Conservation (phyloP, 2,797 vertebrate species). For the Clarias fuscus region DNA sequence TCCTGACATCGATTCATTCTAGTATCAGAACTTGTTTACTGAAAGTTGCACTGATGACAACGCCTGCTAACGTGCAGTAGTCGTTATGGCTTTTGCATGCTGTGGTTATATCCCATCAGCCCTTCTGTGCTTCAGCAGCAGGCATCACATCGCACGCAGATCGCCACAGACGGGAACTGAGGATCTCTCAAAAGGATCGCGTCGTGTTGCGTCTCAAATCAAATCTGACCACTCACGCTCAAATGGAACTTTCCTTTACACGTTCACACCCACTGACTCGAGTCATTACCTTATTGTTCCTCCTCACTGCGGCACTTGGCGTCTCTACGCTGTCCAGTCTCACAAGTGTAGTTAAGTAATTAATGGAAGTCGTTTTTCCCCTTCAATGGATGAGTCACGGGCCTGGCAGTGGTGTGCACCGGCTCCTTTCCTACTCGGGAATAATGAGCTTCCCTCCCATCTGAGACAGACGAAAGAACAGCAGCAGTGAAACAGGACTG, state of each 20-base stretch:
- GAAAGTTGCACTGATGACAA: neutral
- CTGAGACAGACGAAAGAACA: neutral
- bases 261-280: constrained; percentile 18
- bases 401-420: constrained; percentile 45
- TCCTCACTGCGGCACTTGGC: constrained; percentile 28
- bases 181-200: neutral
- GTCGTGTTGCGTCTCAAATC: neutral
- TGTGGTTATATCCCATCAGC: constrained; percentile 25
- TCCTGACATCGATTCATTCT: neutral
- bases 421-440: constrained; percentile 10
- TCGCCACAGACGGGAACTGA: neutral
- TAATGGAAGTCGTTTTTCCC: constrained; percentile 56
- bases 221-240: constrained; percentile 5
- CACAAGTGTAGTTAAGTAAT: constrained; percentile 55
- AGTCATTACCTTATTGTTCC: constrained; percentile 26
- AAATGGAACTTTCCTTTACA: constrained; percentile 27
- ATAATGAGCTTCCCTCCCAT: constrained; percentile 47
- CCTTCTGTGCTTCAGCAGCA: constrained; percentile 11
- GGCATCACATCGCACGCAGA: constrained; percentile 5
- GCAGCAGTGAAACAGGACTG: constrained; percentile 20
- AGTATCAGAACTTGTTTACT: neutral
- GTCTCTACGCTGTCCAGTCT: constrained; percentile 38
- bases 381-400: constrained; percentile 58
- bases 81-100: neutral
- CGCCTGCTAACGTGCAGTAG: neutral